Conservation (phyloP, 2,888 invertebrate genomes). For the Entomobrya proxima region DNA sequence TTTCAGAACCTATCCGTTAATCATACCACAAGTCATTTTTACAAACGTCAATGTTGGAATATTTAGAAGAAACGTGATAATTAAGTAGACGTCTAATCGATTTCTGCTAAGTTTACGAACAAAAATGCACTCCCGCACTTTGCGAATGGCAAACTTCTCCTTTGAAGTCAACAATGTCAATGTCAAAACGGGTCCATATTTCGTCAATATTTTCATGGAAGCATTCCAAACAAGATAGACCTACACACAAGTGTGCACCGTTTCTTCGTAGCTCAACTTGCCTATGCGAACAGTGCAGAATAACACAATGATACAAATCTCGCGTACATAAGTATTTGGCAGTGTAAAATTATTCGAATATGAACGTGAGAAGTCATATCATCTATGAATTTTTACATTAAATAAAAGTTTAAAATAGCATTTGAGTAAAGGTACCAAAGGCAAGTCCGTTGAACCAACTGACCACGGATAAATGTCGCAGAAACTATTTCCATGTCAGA, state of each 20-base stretch:
- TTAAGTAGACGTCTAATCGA: not conserved
- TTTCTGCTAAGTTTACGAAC: not conserved
- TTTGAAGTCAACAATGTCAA: constrained; percentile 38
- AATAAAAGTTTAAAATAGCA: no score
- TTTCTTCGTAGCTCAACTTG: constrained; percentile 45
- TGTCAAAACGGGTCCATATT: constrained; percentile 52
- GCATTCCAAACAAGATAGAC: constrained; percentile 34
- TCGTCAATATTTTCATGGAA: constrained; percentile 7
- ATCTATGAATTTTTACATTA: no score
- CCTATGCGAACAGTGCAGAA: not conserved
- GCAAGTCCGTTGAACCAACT: constrained; percentile 39
- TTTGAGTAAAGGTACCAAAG: constrained; percentile 15
- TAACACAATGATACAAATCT: not conserved
- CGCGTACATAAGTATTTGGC: no score
- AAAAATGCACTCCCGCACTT: not conserved
- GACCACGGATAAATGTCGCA: constrained; percentile 47
- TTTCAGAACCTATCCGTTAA: constrained; percentile 15
- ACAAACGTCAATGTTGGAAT: no score
- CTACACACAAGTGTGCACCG: not conserved
- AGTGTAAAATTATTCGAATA: no score
- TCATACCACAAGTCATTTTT: not conserved
- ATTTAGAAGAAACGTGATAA: not conserved
- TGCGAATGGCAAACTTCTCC: constrained; percentile 38
- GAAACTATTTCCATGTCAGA: constrained; percentile 37
- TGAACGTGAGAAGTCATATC: no score